phyloP scores from a whole-genome alignment of 2,888 invertebrate species.

The Lasioglossum malachurum region DNA sequence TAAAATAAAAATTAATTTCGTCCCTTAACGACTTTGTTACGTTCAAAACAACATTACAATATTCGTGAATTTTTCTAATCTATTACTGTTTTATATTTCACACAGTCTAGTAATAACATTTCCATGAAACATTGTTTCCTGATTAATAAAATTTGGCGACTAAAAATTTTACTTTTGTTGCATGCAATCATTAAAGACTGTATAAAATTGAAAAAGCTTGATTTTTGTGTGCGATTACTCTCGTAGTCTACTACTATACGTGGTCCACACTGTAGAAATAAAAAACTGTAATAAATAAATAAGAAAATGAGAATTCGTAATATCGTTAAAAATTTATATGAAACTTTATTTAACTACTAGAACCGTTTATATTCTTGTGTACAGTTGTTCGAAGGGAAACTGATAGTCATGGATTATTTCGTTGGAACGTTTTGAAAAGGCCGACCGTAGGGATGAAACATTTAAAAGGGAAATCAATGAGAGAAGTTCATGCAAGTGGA shows the following conservation, averaged over 20 bases:
- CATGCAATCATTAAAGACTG: neutral
- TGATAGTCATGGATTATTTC: neutral
- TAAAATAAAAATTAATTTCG: too few species aligned
- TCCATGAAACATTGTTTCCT: neutral
- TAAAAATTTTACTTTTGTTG: neutral
- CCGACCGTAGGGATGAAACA: neutral
- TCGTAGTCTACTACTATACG: neutral
- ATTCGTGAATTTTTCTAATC: too few species aligned
- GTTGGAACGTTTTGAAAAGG: neutral
- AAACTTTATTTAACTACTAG: neutral
- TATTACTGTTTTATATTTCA: too few species aligned
- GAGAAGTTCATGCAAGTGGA: constrained; percentile 23
- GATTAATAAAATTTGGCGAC: neutral
- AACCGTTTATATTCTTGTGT: neutral
- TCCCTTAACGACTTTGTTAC: too few species aligned
- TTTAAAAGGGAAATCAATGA: constrained; percentile 15
- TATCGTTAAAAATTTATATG: neutral
- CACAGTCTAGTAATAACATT: neutral
- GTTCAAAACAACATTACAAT: too few species aligned
- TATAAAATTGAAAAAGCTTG: neutral
- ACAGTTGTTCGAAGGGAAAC: neutral
- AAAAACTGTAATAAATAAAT: neutral
- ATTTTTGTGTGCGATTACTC: neutral
- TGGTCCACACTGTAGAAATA: neutral
- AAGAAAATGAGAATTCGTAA: neutral